Percentiles rank a stretch among this genome's conserved stretches.
phyloP scores from a whole-genome alignment of 2,888 invertebrate species.

The Pyrocoelia pectoralis region DNA sequence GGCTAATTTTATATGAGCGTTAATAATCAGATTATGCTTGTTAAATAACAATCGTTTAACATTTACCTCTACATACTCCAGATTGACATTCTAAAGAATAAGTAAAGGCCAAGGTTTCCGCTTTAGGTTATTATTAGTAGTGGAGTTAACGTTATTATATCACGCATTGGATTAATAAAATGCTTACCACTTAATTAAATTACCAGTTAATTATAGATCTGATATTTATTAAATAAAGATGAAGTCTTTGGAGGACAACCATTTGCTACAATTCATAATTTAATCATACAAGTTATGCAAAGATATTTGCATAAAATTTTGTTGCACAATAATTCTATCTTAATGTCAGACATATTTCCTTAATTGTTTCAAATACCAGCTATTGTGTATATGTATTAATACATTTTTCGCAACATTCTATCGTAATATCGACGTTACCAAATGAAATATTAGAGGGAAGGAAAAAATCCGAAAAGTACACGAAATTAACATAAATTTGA shows the following conservation, averaged over 20 bases:
- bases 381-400: not conserved
- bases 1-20: too few relatives aligned
- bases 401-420: not conserved
- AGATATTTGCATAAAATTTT: slow-evolving; percentile 4
- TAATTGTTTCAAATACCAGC: not conserved
- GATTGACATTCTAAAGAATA: slow-evolving; percentile 31
- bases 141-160: not conserved
- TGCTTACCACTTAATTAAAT: slow-evolving; percentile 24
- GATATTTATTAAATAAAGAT: slow-evolving; percentile 6
- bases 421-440: not conserved
- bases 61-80: slow-evolving; percentile 13
- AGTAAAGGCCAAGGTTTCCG: slow-evolving; percentile 36
- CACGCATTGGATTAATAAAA: slow-evolving; percentile 23
- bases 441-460: too few relatives aligned
- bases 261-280: slow-evolving; percentile 1
- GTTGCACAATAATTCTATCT: not conserved
- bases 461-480: not conserved
- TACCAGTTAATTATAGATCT: slow-evolving; percentile 19
- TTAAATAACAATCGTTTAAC: not conserved
- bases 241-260: not conserved
- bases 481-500: slow-evolving; percentile 1
- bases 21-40: too few relatives aligned
- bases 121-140: slow-evolving; percentile 17
- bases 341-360: slow-evolving; percentile 9
- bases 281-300: not conserved